phyloP scores from a whole-genome alignment of 1,140 invertebrate genomes.

The Nebria ingens region DNA sequence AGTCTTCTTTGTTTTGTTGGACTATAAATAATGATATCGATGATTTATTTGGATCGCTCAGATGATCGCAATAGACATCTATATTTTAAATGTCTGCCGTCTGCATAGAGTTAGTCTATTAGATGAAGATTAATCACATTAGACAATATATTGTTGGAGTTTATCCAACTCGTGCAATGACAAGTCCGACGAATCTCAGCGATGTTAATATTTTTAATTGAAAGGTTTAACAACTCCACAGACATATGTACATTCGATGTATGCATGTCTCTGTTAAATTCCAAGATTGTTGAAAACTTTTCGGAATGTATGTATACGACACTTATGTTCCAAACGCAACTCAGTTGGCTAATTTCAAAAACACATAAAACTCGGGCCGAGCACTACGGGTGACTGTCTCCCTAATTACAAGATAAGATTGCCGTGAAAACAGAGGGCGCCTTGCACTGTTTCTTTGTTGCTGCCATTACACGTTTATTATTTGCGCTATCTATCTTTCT shows the following conservation, averaged over 20 bases:
- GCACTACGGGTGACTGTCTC: neutral
- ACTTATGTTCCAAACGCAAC: neutral
- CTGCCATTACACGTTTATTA: conserved; percentile 7
- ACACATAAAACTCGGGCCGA: neutral
- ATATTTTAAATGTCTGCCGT: no score
- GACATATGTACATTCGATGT: no score
- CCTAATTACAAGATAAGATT: conserved; percentile 9
- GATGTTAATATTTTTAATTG: no score
- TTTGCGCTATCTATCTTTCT: conserved; percentile 5
- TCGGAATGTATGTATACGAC: conserved; percentile 2
- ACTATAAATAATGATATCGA: neutral
- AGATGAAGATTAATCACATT: no score
- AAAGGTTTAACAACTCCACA: no score
- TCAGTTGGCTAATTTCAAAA: conserved; percentile 8
- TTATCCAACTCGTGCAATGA: no score
- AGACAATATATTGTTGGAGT: no score
- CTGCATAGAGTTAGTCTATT: no score
- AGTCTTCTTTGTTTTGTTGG: neutral
- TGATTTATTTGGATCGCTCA: neutral
- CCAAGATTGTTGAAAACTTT: conserved; percentile 4
- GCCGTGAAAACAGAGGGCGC: conserved; percentile 7
- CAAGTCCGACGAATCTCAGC: no score
- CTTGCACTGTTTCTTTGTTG: neutral
- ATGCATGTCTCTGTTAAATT: no score
- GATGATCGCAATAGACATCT: neutral